Evolutionary conservation across 2,797 vertebrate genomes (phyloP).

Genomic region (Meda fulgida): DNA sequence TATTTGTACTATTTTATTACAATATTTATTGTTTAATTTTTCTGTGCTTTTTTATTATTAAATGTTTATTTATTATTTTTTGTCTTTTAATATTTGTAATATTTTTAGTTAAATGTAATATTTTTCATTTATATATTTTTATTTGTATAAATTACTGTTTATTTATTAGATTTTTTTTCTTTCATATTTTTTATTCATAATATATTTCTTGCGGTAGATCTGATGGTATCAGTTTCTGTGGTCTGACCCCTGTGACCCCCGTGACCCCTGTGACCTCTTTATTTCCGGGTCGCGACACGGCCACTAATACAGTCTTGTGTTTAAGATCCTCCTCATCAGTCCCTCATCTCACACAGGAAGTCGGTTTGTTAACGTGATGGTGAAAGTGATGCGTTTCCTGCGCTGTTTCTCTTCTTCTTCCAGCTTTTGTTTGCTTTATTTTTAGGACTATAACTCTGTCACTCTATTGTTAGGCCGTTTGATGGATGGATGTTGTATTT

Average conservation of each 20-base stretch:
- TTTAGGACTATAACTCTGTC: slow-evolving; percentile 39
- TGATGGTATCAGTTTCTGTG: no score
- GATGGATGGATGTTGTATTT: slow-evolving; percentile 37
- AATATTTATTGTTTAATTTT: background rate
- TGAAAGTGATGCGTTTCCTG: slow-evolving; percentile 14
- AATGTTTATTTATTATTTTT: background rate
- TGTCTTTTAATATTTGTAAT: no score
- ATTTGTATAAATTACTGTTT: background rate
- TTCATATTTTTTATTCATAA: no score
- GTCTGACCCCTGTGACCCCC: background rate
- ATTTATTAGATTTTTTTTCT: background rate
- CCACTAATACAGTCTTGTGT: slow-evolving; percentile 42
- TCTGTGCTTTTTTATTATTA: background rate
- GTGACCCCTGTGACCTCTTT: slow-evolving; percentile 30
- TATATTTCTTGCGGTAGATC: no score
- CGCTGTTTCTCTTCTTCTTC: slow-evolving; percentile 18
- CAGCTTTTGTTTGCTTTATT: slow-evolving; percentile 46
- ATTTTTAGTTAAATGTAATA: background rate
- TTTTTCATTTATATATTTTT: background rate
- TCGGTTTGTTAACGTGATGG: slow-evolving; percentile 41
- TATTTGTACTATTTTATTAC: background rate
- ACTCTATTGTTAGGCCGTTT: slow-evolving; percentile 38
- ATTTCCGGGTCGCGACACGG: slow-evolving; percentile 10
- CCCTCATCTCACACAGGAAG: slow-evolving; percentile 37
- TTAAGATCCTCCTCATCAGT: background rate